phyloP scores from a whole-genome alignment of 2,113 vertebrate genomes.

The Hippocampus guttulatus region DNA sequence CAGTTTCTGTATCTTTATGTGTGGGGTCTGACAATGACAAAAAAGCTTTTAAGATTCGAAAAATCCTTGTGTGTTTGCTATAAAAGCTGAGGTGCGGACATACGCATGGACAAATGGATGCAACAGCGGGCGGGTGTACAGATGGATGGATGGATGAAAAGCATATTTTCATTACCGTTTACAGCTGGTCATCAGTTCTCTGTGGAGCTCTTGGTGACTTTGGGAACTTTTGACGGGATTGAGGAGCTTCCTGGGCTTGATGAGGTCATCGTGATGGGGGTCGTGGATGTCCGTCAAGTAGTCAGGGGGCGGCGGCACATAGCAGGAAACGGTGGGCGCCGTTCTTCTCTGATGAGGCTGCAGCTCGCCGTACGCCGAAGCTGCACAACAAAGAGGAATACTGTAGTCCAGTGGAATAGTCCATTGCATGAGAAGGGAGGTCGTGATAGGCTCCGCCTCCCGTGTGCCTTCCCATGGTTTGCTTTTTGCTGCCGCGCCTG shows the following conservation, averaged over 20 bases:
- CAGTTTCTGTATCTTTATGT: too few relatives aligned
- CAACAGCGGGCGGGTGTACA: too few relatives aligned
- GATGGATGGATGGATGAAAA: too few relatives aligned
- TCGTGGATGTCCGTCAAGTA: constrained; percentile 13
- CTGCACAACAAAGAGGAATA: constrained; percentile 6
- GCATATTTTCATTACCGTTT: constrained; percentile 30
- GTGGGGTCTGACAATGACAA: too few relatives aligned
- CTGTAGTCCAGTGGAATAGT: too few relatives aligned
- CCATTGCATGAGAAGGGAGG: neutral
- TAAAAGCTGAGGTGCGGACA: too few relatives aligned
- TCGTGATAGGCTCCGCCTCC: neutral
- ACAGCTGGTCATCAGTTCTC: constrained; percentile 57
- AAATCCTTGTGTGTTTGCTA: too few relatives aligned
- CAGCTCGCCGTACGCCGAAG: constrained; percentile 31
- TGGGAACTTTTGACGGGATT: constrained; percentile 53
- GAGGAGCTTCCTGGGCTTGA: constrained; percentile 57
- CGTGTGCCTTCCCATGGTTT: neutral
- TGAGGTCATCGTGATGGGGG: constrained; percentile 37
- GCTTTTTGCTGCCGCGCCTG: neutral
- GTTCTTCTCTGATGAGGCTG: constrained; percentile 33
- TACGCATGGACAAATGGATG: too few relatives aligned
- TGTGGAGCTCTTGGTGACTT: constrained; percentile 61
- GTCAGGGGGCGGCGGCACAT: constrained; percentile 20
- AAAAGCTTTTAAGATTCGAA: too few relatives aligned
- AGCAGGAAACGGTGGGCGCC: constrained; percentile 12